phyloP scores from a whole-genome alignment of 2,797 vertebrate species.

The Corythornis leucogaster region DNA sequence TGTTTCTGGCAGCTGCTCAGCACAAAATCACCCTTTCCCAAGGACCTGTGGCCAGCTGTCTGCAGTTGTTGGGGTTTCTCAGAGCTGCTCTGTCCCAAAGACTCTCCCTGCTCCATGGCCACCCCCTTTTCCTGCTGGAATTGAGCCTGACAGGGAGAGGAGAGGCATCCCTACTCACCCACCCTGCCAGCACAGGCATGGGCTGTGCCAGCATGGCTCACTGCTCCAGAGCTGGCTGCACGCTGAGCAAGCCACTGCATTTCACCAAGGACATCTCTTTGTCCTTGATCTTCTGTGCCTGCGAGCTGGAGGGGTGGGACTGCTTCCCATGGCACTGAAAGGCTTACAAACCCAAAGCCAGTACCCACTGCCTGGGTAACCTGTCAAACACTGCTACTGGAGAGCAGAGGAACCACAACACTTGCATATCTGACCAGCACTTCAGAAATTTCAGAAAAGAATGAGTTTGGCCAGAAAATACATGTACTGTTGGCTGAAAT shows the following conservation, averaged over 20 bases:
- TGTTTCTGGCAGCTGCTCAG: constrained; percentile 29
- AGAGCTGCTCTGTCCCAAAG: constrained; percentile 4
- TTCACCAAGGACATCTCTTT: neutral
- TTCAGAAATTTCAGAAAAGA: neutral
- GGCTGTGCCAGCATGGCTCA: neutral
- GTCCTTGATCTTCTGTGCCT: neutral
- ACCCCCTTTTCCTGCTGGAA: neutral
- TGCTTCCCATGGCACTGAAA: neutral
- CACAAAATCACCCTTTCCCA: constrained; percentile 29
- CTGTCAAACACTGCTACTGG: neutral
- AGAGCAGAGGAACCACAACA: neutral
- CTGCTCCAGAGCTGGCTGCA: neutral
- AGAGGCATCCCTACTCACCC: neutral
- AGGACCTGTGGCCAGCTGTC: constrained; percentile 36
- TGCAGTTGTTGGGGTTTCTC: constrained; percentile 37
- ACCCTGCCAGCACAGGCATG: neutral
- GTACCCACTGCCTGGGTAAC: neutral
- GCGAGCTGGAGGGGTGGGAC: neutral
- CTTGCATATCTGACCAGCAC: neutral
- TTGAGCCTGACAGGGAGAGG: accelerated
- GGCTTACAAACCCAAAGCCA: neutral
- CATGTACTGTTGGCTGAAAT: neutral
- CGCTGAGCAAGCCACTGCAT: neutral
- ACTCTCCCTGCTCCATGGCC: accelerated
- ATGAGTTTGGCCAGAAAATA: neutral